A percentile compares a stretch with the other conserved stretches of the same genome.
Conservation (phyloP, 1,140 invertebrate genomes). For the Papilio xuthus region DNA sequence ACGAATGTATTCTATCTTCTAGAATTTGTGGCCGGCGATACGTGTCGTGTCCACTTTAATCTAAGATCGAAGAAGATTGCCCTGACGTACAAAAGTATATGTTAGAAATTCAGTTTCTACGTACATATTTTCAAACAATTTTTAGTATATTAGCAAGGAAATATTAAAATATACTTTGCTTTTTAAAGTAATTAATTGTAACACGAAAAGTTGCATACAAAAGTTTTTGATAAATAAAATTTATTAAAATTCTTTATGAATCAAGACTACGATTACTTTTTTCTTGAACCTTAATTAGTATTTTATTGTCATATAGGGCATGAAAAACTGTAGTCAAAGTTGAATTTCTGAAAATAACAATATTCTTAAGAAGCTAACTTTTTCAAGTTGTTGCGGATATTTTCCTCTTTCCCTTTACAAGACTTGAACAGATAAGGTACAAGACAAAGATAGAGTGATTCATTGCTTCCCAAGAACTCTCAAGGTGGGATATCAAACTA, state of each 20-base stretch:
- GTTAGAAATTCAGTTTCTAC: background rate
- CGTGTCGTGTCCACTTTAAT: slow-evolving; percentile 36
- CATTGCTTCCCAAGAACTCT: slow-evolving; percentile 49
- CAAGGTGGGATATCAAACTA: slow-evolving; percentile 40
- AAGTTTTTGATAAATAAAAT: background rate
- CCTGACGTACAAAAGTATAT: background rate
- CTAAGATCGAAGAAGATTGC: slow-evolving; percentile 28
- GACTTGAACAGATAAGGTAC: slow-evolving; percentile 7
- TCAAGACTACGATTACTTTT: no score
- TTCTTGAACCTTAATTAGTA: background rate
- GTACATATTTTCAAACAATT: no score
- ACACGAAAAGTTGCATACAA: background rate
- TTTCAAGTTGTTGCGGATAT: slow-evolving; percentile 19
- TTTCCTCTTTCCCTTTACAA: slow-evolving; percentile 19
- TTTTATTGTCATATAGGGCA: background rate
- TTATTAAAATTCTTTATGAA: background rate
- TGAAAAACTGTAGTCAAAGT: background rate
- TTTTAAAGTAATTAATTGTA: background rate
- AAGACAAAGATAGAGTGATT: slow-evolving; percentile 51
- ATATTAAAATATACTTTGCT: background rate
- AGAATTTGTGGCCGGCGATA: slow-evolving; percentile 27
- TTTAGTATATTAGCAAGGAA: background rate
- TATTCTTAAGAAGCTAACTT: background rate
- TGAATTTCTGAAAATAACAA: background rate
- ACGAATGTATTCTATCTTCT: slow-evolving; percentile 33